Evolutionary conservation across 1,140 invertebrate genomes (phyloP).

Genomic region (Lasaia peninsularis): DNA sequence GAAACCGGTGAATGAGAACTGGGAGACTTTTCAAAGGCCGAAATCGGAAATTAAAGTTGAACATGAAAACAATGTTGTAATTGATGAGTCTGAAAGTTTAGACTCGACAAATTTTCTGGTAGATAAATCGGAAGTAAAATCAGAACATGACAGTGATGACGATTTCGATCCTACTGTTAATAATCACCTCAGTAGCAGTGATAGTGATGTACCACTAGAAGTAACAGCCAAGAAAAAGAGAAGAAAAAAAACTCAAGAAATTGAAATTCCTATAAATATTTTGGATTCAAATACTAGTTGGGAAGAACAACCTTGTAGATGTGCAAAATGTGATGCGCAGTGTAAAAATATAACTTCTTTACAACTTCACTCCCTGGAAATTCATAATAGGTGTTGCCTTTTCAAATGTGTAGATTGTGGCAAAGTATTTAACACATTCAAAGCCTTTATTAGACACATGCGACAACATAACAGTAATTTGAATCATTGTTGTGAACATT

Average conservation of each 20-base stretch:
- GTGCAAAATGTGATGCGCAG: constrained; percentile 58
- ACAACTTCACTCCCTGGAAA: constrained; percentile 57
- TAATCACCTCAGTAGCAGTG: constrained; percentile 36
- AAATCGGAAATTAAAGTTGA: constrained; percentile 55
- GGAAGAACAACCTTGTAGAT: constrained; percentile 57
- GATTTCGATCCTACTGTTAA: constrained; percentile 19
- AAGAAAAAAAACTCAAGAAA: constrained; percentile 34
- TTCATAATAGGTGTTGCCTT: constrained; percentile 50
- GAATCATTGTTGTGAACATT: constrained; percentile 58
- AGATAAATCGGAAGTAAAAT: constrained; percentile 37
- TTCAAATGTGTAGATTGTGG: constrained; percentile 60
- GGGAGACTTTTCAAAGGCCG: constrained; percentile 46
- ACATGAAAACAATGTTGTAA: constrained; percentile 4
- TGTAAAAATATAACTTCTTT: constrained; percentile 56
- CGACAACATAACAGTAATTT: constrained; percentile 48
- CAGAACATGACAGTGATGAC: constrained; percentile 39
- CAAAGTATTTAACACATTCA: constrained; percentile 44
- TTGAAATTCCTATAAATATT: constrained; percentile 28
- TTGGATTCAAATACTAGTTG: constrained; percentile 38
- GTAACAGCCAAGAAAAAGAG: constrained; percentile 42
- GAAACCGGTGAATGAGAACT: constrained; percentile 51
- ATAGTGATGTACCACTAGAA: constrained; percentile 50
- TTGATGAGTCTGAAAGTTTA: constrained; percentile 1
- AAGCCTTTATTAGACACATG: constrained; percentile 52
- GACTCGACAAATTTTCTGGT: not conserved